Percentiles rank a stretch among this genome's conserved stretches.
phyloP scores from a whole-genome alignment of 2,888 invertebrate species.

The Argyresthia goedartella region DNA sequence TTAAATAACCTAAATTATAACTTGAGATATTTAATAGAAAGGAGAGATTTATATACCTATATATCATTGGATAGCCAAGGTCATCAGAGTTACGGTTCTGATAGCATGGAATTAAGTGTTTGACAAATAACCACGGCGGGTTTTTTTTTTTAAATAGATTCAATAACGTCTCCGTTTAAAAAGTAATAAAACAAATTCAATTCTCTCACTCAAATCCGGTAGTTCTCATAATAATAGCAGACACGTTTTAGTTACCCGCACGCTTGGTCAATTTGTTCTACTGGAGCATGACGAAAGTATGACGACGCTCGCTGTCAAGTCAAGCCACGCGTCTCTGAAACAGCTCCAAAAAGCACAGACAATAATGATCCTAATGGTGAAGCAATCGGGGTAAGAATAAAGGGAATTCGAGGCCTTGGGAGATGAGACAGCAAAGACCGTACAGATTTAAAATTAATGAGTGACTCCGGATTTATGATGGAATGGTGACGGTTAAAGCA shows the following conservation, averaged over 20 bases:
- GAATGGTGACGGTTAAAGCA: background rate
- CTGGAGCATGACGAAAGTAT: slow-evolving; percentile 55
- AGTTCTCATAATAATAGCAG: no score
- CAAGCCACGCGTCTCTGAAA: slow-evolving; percentile 40
- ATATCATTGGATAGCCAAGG: no score
- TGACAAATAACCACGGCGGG: background rate
- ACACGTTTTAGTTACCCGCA: slow-evolving; percentile 24
- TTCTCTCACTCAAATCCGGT: background rate
- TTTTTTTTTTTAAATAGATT: no score
- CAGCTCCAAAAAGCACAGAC: background rate
- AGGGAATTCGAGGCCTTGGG: background rate
- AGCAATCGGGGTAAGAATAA: background rate
- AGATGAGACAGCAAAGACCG: background rate
- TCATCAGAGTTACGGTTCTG: no score
- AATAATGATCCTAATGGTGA: slow-evolving; percentile 14
- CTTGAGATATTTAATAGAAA: no score
- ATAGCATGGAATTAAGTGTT: no score
- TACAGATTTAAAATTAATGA: slow-evolving; percentile 31
- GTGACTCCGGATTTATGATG: slow-evolving; percentile 29
- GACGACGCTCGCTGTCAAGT: slow-evolving; percentile 43
- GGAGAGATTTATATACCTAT: no score
- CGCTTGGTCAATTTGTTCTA: slow-evolving; percentile 59
- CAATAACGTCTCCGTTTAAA: background rate
- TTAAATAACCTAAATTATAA: no score
- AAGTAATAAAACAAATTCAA: background rate